Conservation (phyloP, 2,797 vertebrate species). For the Spinibarbus caldwelli region DNA sequence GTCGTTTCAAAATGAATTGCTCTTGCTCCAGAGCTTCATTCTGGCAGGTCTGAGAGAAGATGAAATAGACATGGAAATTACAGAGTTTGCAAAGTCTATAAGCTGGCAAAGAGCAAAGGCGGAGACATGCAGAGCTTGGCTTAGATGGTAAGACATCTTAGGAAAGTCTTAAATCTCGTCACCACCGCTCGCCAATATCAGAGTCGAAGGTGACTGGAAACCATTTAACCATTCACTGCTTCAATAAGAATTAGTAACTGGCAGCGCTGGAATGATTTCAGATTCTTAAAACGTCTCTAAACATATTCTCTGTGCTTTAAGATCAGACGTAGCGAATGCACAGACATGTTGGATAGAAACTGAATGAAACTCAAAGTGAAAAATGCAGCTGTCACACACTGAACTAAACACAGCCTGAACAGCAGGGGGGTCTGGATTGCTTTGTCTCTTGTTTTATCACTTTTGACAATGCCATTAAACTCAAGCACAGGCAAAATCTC, state of each 20-base stretch:
- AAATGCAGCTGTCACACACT: constrained; percentile 42
- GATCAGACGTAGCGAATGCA: not conserved
- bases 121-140: constrained; percentile 11
- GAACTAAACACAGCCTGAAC: constrained; percentile 14
- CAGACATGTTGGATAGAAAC: not conserved
- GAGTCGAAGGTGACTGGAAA: not conserved
- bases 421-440: constrained; percentile 29
- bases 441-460: constrained; percentile 32
- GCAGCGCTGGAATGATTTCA: not conserved
- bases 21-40: not conserved
- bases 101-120: constrained; percentile 8
- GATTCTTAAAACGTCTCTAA: constrained; percentile 3
- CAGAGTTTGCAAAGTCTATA: constrained; percentile 1
- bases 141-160: constrained; percentile 21
- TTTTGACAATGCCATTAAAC: constrained; percentile 42
- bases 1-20: not conserved
- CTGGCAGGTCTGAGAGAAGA: too few species aligned
- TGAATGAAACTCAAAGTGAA: constrained; percentile 17
- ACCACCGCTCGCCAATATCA: not conserved
- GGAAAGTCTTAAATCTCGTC: constrained; percentile 6
- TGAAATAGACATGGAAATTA: not conserved
- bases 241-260: not conserved
- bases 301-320: not conserved
- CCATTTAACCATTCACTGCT: not conserved
- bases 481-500: not conserved